These are phyloP conservation scores for Serranus cabrilla DNA, from an alignment of 2,797 vertebrate genomes.

Conservation along the genomic window DNA sequence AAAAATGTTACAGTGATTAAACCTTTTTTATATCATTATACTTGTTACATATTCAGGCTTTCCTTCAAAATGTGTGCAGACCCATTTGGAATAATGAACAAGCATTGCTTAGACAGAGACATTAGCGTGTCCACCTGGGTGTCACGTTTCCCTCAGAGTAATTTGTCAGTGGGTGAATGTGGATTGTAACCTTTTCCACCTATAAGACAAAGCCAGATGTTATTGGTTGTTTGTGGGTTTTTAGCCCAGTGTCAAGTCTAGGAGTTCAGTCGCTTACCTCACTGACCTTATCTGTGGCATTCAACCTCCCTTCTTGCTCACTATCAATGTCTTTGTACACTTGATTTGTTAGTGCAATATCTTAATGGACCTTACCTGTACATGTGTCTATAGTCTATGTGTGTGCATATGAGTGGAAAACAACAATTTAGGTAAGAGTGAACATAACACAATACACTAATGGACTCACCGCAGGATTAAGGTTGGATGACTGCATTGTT, in stretches of 20 bases:
- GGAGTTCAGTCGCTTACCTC: not conserved
- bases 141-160: no score
- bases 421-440: conserved; percentile 36
- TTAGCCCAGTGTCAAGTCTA: not conserved
- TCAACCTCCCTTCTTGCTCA: conserved; percentile 22
- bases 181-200: no score
- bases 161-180: no score
- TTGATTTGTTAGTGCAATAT: conserved; percentile 59
- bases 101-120: no score
- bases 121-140: no score
- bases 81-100: no score
- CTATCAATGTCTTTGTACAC: not conserved
- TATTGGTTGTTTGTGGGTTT: no score
- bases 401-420: not conserved
- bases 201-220: no score
- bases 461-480: conserved; percentile 60
- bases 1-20: no score
- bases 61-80: no score
- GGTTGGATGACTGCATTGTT: conserved; percentile 47
- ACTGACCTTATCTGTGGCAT: conserved; percentile 25
- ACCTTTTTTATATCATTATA: no score
- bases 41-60: no score
- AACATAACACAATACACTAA: conserved; percentile 57
- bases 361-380: conserved; percentile 59
- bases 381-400: conserved; percentile 5